phyloP scores from a whole-genome alignment of 2,113 vertebrate genomes.

The Scortum barcoo region DNA sequence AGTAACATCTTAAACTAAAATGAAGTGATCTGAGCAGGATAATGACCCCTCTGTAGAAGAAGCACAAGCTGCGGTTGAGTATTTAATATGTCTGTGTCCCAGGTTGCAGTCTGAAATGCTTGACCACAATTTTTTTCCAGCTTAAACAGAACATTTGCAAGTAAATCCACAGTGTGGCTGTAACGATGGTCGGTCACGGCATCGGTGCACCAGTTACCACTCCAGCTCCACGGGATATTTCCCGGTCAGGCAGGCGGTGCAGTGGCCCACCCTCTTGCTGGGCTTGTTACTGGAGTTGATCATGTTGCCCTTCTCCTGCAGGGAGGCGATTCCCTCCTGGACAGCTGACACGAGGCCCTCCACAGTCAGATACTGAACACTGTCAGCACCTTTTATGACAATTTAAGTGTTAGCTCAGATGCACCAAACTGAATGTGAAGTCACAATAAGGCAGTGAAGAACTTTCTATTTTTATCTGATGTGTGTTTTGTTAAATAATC shows the following conservation, averaged over 20 bases:
- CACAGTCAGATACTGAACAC: slow-evolving; percentile 94
- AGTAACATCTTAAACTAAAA: neutral
- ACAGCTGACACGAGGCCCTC: slow-evolving; percentile 95
- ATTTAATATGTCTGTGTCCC: neutral
- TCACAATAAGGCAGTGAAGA: neutral
- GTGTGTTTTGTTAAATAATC: neutral
- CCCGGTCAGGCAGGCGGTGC: slow-evolving; percentile 96
- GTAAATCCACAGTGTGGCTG: neutral
- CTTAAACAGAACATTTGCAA: neutral
- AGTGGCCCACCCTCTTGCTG: slow-evolving; percentile 86
- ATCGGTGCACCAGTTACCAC: slow-evolving; percentile 84
- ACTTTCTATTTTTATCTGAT: neutral
- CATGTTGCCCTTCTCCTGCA: slow-evolving; percentile 80
- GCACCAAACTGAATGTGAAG: neutral
- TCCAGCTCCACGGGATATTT: slow-evolving; percentile 95
- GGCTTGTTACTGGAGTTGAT: slow-evolving; percentile 77
- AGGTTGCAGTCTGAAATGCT: neutral
- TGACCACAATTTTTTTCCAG: neutral
- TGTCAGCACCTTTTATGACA: slow-evolving; percentile 89
- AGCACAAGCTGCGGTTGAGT: neutral
- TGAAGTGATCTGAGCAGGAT: neutral
- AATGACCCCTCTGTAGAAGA: neutral
- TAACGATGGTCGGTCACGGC: neutral
- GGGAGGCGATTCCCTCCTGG: slow-evolving; percentile 86
- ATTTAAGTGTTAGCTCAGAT: neutral